Base-by-base conservation (phyloP, 2,113 vertebrate species). In the Addax nasomaculatus region DNA sequence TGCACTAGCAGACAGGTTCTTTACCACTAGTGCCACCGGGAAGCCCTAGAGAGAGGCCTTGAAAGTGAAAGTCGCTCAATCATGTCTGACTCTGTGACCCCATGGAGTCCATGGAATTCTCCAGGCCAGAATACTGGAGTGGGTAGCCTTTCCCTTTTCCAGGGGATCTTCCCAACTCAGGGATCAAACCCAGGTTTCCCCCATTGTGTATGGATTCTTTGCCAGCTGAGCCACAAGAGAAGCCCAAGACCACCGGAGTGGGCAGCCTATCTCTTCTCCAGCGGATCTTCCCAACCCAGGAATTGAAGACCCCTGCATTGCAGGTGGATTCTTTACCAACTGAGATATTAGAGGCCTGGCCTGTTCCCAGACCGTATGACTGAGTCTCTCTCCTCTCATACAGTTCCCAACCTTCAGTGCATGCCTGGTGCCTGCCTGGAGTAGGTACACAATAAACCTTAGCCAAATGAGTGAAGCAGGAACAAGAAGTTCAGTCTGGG, bases 391-490 rank as follows among this genome's bases (percentile, higher is more conserved):
- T n/a, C 76, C 30, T 5, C 29, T 49, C 85, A 15, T 4, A 16
- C 36, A 30, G 11, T 33, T 45, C 60, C 92, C 70, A 30, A 1
- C 60, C 60, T 94, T 25, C 6, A 2, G 1, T 2, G 60, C 39
- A 16, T 80, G 43, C 49, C 8, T 7, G 51, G 43, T 6, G 21
- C 53, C 60, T 81, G 45, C 45, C 3, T 1, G 3, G 36, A 85
- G 30, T 1, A 15, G 27, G 30, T 0, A 0, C 14, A 16, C 27
- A 12, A 27, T 27, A 45, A 13, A 14, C 53, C 39, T 23, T 15
- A n/a, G 36, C 43, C 80, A n/a, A 9, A 33, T 15, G 55, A 33
- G 1, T 19, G 43, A 25, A 21, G 62, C 51, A 23, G 25, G n/a
- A 5, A 19, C 39, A 21, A 21, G 67, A 14, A 85, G 29, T 33